Conservation (phyloP, 2,888 invertebrate genomes). For the Poecilobothrus nobilitatus region DNA sequence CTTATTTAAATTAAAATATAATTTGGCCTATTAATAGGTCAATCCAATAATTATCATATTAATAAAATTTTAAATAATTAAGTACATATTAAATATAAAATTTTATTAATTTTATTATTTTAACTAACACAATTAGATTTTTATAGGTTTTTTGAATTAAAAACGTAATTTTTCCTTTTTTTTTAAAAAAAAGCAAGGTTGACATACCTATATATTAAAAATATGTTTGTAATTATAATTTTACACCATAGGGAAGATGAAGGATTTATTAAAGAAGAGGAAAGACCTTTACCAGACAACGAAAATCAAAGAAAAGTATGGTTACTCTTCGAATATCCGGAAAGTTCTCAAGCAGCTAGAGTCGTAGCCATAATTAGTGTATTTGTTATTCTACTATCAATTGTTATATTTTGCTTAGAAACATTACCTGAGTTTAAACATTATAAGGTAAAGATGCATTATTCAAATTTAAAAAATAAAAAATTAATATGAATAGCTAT, state of each 20-base stretch:
- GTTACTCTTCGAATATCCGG: constrained; percentile 98
- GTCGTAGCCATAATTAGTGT: constrained; percentile 99
- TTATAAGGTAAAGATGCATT: constrained; percentile 58
- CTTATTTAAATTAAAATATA: too few species aligned
- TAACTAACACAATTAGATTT: too few species aligned
- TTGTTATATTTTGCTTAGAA: constrained; percentile 99
- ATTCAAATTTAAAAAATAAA: background rate
- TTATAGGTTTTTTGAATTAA: too few species aligned
- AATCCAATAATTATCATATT: too few species aligned
- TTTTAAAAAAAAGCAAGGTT: too few species aligned
- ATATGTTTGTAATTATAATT: background rate
- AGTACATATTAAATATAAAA: too few species aligned
- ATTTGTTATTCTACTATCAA: constrained; percentile 95
- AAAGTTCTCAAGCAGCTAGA: constrained; percentile 97
- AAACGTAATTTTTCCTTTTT: too few species aligned
- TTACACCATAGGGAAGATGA: constrained; percentile 76
- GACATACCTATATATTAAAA: too few species aligned
- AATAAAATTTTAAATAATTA: too few species aligned
- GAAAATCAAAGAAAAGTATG: constrained; percentile 97
- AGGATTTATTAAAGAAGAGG: constrained; percentile 98
- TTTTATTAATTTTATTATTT: too few species aligned
- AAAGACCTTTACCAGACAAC: constrained; percentile 93
- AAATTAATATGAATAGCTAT: too few species aligned
- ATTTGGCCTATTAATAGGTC: too few species aligned
- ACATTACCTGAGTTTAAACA: constrained; percentile 99